Evolutionary conservation across 1,140 invertebrate genomes (phyloP), one percentile per base, ranked within the genome.

Genomic region (Hycleus cichorii): DNA sequence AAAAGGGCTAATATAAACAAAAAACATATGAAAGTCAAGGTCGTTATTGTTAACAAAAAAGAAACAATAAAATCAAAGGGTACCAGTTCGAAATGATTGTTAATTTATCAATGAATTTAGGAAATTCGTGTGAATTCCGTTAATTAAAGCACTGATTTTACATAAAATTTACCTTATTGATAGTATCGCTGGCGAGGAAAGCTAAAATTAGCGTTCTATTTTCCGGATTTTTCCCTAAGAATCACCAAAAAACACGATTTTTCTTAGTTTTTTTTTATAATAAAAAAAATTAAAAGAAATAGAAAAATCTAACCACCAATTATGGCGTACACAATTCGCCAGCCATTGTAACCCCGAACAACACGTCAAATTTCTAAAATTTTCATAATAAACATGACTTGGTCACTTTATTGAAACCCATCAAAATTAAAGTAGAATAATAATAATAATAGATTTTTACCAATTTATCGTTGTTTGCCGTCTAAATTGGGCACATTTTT

Each of bases 401-500:
- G 67, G 47, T 43, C 43, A 42, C 9, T 42, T 42, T 42, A 42
- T 11, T 4, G 4, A n/a, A 42, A 42, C 3, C 11, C 10, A n/a
- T 42, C 4, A 4, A 7, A 8, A 42, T 42, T 42, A 10, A 42
- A 42, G 11, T 42, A 11, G 3, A 10, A 42, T 42, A 42, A 32
- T 32, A 32, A 32, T 32, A 32, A 32, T 8, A 8, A 42, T 42
- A 26, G 45, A 63, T 64, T 63, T 63, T 72, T 71, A 74, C 69
- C 69, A 69, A 64, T 69, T 67, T 55, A 64, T 55, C 59, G 54
- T 57, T 60, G 59, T 56, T 64, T 61, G 51, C 51, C 53, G 48
- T 58, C 68, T 63, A 68, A 64, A 71, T 62, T 63, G 60, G 62
- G 64, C 63, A 66, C 73, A 75, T 74, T 68, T 64, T 72, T 42